Percentiles rank a stretch among this genome's conserved stretches.
Conservation (phyloP, 2,888 invertebrate genomes). For the Nymphalis polychloros region DNA sequence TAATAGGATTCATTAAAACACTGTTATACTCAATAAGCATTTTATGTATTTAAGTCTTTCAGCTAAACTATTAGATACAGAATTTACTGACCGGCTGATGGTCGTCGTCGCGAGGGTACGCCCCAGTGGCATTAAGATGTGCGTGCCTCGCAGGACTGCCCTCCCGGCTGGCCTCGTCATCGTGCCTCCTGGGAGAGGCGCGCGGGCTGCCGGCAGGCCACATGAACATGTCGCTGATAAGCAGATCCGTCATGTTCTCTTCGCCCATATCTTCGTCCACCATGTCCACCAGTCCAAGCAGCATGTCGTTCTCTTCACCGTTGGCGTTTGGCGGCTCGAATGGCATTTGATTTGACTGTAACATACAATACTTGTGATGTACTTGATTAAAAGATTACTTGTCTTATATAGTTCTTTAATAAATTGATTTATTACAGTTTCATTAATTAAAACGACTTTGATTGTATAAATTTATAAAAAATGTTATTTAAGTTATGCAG, state of each 20-base stretch:
- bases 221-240: slow-evolving; percentile 85
- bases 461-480: too few relatives aligned
- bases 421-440: too few relatives aligned
- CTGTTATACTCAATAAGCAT: too few relatives aligned
- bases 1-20: too few relatives aligned
- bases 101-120: slow-evolving; percentile 53
- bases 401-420: too few relatives aligned
- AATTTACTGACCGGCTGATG: slow-evolving; percentile 37
- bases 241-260: slow-evolving; percentile 85
- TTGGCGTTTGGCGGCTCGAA: slow-evolving; percentile 74
- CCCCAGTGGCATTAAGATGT: slow-evolving; percentile 41
- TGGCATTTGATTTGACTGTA: slow-evolving; percentile 71
- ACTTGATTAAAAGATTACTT: too few relatives aligned
- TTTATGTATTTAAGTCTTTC: too few relatives aligned
- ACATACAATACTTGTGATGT: slow-evolving; percentile 4
- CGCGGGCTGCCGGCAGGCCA: slow-evolving; percentile 59
- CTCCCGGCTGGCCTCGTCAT: slow-evolving; percentile 51
- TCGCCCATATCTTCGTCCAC: slow-evolving; percentile 85
- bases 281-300: slow-evolving; percentile 70
- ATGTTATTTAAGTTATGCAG: too few relatives aligned
- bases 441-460: too few relatives aligned
- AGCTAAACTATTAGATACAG: neutral
- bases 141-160: slow-evolving; percentile 49
- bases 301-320: slow-evolving; percentile 75
- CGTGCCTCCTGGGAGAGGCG: slow-evolving; percentile 50